These are phyloP conservation scores for Formica exsecta DNA, from an alignment of 1,140 invertebrate species.

Conservation along the genomic window DNA sequence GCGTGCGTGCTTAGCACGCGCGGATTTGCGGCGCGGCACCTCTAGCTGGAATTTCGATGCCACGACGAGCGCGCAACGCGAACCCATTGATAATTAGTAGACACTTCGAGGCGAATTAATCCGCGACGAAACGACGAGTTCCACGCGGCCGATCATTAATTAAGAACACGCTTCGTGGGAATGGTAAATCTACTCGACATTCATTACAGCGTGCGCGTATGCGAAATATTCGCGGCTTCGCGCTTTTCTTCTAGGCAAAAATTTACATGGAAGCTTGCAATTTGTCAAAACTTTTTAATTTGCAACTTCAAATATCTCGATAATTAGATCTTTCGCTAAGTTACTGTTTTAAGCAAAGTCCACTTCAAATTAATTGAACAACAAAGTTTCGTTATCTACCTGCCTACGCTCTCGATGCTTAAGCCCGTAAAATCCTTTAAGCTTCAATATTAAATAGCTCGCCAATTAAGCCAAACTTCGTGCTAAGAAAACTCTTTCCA, in stretches of 20 bases:
- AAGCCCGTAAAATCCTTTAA: conserved; percentile 49
- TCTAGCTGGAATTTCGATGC: conserved; percentile 71
- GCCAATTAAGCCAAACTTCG: conserved; percentile 47
- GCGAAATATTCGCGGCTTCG: conserved; percentile 1
- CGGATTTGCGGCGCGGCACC: conserved; percentile 56
- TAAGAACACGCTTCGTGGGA: conserved; percentile 56
- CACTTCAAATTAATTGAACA: conserved; percentile 55
- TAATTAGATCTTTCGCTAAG: conserved; percentile 39
- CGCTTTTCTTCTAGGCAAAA: conserved; percentile 16
- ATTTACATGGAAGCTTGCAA: background rate
- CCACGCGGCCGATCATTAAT: conserved; percentile 68
- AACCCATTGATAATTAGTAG: conserved; percentile 74
- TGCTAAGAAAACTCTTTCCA: background rate
- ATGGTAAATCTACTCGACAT: conserved; percentile 53
- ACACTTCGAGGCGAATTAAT: conserved; percentile 76
- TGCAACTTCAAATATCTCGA: conserved; percentile 50
- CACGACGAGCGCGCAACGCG: conserved; percentile 64
- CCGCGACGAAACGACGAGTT: conserved; percentile 69
- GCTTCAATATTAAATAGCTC: conserved; percentile 57
- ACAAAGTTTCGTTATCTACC: conserved; percentile 48
- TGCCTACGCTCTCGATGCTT: conserved; percentile 29
- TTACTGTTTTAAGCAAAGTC: conserved; percentile 38
- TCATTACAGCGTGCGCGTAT: conserved; percentile 33
- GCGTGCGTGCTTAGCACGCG: conserved; percentile 6
- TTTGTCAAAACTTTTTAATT: conserved; percentile 24